Evolutionary conservation across 2,113 vertebrate genomes (phyloP).

Genomic region (Pelvicachromis taeniatus): DNA sequence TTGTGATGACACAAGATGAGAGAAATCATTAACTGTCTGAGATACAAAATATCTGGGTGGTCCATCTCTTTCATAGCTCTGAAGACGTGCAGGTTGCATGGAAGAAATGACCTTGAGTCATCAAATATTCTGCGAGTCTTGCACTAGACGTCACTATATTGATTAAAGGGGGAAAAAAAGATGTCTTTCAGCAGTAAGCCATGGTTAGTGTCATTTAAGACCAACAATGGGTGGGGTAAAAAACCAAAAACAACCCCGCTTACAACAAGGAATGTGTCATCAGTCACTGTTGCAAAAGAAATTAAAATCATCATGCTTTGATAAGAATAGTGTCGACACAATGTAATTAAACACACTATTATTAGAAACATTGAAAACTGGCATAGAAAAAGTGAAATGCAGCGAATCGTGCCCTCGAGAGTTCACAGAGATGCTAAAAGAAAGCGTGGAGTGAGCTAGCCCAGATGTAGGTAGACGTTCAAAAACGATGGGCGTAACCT

Average conservation of each 20-base stretch:
- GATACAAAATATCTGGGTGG: background rate
- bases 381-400: background rate
- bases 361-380: background rate
- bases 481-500: background rate
- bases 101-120: background rate
- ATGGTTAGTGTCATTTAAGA: background rate
- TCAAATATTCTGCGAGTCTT: background rate
- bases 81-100: background rate
- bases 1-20: background rate
- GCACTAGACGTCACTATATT: background rate
- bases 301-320: background rate
- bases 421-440: background rate
- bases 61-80: background rate
- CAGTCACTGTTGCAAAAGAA: background rate
- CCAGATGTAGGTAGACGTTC: background rate
- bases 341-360: background rate
- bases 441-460: too few relatives aligned
- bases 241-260: accelerated
- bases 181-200: background rate
- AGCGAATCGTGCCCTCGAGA: background rate
- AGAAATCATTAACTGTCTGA: background rate
- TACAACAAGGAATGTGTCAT: background rate
- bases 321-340: background rate
- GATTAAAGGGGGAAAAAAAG: too few relatives aligned
- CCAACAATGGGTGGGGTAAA: background rate